Conservation (phyloP, 2,113 vertebrate genomes). For the Microtus pennsylvanicus region DNA sequence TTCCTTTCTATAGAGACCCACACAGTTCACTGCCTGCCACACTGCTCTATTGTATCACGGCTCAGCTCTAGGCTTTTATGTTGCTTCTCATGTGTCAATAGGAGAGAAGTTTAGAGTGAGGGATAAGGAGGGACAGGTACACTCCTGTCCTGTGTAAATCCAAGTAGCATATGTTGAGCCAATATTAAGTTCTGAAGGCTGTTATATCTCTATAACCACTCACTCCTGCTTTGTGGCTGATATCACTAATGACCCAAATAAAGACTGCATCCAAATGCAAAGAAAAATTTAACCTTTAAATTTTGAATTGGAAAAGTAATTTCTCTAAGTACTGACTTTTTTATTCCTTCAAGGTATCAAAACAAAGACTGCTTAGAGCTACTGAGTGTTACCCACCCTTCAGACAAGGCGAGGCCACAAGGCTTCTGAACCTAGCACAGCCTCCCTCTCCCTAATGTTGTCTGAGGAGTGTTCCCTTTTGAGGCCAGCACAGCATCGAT, state of each 20-base stretch:
- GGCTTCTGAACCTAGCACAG: neutral
- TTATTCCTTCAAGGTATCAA: neutral
- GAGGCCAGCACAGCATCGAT: conserved; percentile 23
- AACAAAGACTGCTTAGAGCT: neutral
- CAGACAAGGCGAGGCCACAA: no score
- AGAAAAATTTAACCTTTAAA: neutral
- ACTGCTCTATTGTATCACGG: neutral
- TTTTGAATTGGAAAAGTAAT: neutral
- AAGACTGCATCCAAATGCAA: neutral
- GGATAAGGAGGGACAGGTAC: neutral
- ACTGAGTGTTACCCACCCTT: neutral
- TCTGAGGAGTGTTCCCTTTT: conserved; percentile 18
- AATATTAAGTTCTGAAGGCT: neutral
- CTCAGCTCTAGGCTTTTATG: neutral
- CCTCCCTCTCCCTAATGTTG: neutral
- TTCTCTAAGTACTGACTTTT: neutral
- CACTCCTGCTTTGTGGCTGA: neutral
- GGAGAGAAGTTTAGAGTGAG: neutral
- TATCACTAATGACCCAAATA: neutral
- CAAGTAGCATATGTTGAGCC: conserved; percentile 20
- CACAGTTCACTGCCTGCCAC: neutral
- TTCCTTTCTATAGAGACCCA: neutral
- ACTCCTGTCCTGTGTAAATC: neutral
- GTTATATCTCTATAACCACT: neutral
- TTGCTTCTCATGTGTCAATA: neutral